Conservation (phyloP, 2,797 vertebrate species). For the Petrocephalus sullivani region DNA sequence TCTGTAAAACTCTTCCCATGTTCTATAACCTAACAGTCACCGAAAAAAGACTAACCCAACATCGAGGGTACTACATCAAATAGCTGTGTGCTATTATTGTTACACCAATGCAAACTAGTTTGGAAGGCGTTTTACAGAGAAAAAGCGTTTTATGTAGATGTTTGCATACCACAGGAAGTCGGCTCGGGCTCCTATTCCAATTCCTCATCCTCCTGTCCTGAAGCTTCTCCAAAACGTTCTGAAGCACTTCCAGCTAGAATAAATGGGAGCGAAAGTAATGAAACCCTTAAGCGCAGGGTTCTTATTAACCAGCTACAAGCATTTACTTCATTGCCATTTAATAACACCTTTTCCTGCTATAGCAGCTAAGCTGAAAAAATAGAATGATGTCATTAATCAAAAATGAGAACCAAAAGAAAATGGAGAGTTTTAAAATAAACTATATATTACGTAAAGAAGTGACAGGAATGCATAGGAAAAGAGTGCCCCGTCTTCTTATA, state of each 20-base stretch:
- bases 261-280: background rate
- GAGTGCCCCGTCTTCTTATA: background rate
- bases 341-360: background rate
- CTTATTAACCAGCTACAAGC: background rate
- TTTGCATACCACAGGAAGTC: conserved; percentile 20
- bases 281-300: background rate
- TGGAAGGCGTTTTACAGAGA: too few relatives aligned
- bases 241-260: conserved; percentile 22
- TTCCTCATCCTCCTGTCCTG: conserved; percentile 18
- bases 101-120: background rate
- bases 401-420: background rate
- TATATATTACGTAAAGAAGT: background rate
- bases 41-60: background rate
- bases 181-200: conserved; percentile 25
- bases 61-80: background rate
- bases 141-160: background rate
- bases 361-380: background rate
- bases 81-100: background rate
- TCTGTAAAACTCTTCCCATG: background rate
- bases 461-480: background rate
- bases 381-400: background rate
- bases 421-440: background rate
- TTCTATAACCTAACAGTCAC: background rate
- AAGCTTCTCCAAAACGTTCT: conserved; percentile 25
- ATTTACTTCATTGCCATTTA: background rate